A percentile compares a stretch with the other conserved stretches of the same genome.
These are phyloP conservation scores for Brachyistius frenatus DNA, from an alignment of 2,113 vertebrate genomes.

Conservation along the genomic window DNA sequence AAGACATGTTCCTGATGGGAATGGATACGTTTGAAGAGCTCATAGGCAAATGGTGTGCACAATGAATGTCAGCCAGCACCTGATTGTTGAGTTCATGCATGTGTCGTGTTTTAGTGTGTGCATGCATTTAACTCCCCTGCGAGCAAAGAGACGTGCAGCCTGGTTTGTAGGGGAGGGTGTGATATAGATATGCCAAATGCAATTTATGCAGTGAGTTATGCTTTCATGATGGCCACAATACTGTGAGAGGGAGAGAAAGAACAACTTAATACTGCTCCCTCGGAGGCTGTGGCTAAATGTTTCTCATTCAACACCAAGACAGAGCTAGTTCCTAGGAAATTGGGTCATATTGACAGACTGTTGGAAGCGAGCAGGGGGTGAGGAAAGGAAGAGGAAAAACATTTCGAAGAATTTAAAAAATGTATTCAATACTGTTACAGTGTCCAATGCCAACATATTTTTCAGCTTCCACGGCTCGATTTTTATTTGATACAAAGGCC, in stretches of 20 bases:
- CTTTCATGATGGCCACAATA: constrained; percentile 22
- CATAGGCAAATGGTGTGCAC: constrained; percentile 35
- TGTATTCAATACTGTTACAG: neutral
- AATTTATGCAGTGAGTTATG: constrained; percentile 36
- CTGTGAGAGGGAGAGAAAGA: constrained; percentile 15
- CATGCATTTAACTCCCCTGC: constrained; percentile 24
- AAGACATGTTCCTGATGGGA: constrained; percentile 38
- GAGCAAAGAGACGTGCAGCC: constrained; percentile 19
- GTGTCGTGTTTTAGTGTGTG: constrained; percentile 26
- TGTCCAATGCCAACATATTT: constrained; percentile 5
- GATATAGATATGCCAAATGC: constrained; percentile 45
- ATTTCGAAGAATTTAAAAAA: constrained; percentile 7
- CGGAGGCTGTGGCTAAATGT: constrained; percentile 35
- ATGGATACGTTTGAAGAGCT: constrained; percentile 61
- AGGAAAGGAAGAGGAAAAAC: neutral
- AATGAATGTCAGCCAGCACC: constrained; percentile 20
- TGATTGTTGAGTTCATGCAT: constrained; percentile 11
- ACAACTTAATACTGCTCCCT: constrained; percentile 15
- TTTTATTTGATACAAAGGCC: constrained; percentile 15
- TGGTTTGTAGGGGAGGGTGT: neutral
- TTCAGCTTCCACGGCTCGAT: neutral
- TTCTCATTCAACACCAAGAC: constrained; percentile 23
- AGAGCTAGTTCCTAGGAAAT: constrained; percentile 41
- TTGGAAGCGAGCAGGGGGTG: neutral
- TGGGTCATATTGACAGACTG: constrained; percentile 35